Evolutionary conservation across 2,797 vertebrate genomes (phyloP).

Genomic region (Etheostoma perlongum): DNA sequence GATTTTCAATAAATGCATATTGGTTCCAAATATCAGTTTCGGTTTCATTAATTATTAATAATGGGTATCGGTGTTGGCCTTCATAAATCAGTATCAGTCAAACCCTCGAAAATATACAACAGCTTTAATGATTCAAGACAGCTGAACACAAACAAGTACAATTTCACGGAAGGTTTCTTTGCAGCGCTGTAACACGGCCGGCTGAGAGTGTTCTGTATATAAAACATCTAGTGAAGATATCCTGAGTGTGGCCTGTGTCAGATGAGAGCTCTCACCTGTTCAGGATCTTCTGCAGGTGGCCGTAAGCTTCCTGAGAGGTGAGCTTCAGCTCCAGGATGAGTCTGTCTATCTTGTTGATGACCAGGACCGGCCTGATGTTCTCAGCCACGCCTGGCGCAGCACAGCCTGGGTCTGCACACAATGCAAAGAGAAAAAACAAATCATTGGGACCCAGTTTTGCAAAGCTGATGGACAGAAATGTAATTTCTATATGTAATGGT

Average conservation of each 20-base stretch:
- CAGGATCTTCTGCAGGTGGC: conserved; percentile 94
- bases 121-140: background rate
- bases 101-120: background rate
- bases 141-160: background rate
- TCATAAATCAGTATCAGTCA: no score
- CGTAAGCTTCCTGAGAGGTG: conserved; percentile 91
- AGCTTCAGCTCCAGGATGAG: conserved; percentile 95
- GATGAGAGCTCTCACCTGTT: conserved; percentile 84
- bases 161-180: background rate
- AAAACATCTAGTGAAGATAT: no score
- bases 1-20: no score
- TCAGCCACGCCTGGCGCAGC: conserved; percentile 97
- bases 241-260: background rate
- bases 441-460: no score
- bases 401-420: conserved; percentile 92
- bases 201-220: background rate
- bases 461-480: no score
- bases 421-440: background rate
- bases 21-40: no score
- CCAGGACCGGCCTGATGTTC: conserved; percentile 93
- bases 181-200: background rate
- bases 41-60: no score
- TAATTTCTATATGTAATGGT: no score
- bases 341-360: conserved; percentile 97
- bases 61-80: no score